These are phyloP conservation scores for Ictidomys tridecemlineatus DNA, from an alignment of 2,113 vertebrate genomes.

Conservation along the genomic window DNA sequence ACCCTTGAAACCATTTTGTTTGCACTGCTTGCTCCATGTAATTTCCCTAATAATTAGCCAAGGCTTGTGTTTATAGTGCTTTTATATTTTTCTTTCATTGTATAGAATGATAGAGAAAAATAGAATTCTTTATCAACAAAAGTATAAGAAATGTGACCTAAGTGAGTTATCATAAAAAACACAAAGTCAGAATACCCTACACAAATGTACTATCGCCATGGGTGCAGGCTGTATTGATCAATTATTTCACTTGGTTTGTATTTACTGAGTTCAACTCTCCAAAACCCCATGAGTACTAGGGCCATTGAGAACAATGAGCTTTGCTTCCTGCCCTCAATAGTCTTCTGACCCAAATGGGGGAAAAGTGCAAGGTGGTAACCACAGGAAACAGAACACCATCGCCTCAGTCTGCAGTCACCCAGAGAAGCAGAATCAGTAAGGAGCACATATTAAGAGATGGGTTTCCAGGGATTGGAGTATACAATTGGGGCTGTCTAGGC, in stretches of 20 bases:
- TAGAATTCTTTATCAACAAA: constrained; percentile 73
- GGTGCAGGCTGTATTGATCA: constrained; percentile 14
- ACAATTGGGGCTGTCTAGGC: neutral
- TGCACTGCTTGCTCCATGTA: constrained; percentile 47
- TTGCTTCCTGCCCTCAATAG: neutral
- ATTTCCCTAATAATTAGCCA: constrained; percentile 75
- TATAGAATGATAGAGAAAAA: constrained; percentile 62
- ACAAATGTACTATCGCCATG: constrained; percentile 38
- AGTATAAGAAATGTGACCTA: constrained; percentile 42
- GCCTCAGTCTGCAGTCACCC: neutral
- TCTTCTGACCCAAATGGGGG: neutral
- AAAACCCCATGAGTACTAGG: neutral
- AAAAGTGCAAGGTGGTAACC: neutral
- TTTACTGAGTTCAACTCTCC: constrained; percentile 43
- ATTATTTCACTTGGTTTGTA: constrained; percentile 57
- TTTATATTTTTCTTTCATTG: constrained; percentile 66
- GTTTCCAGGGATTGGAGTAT: neutral
- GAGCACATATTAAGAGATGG: neutral
- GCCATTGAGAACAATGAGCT: neutral
- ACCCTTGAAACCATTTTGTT: constrained; percentile 72
- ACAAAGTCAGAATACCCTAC: neutral
- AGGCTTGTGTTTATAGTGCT: constrained; percentile 48
- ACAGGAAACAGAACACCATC: neutral
- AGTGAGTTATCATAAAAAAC: constrained; percentile 64
- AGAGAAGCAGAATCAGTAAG: neutral